phyloP scores from a whole-genome alignment of 2,797 vertebrate species.

The Caiman crocodilus region DNA sequence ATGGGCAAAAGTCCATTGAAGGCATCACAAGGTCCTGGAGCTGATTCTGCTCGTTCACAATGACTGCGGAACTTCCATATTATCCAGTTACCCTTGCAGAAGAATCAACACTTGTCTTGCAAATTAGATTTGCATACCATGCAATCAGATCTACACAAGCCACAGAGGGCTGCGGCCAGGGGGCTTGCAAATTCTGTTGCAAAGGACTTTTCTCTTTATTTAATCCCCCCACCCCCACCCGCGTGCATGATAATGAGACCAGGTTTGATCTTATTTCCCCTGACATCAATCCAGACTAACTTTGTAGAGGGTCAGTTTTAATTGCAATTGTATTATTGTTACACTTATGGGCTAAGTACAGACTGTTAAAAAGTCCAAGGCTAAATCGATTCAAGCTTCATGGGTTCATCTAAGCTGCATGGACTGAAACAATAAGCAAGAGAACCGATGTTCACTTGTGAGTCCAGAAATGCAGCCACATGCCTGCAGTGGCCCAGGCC shows the following conservation, averaged over 20 bases:
- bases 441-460: too few relatives aligned
- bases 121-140: neutral
- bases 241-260: neutral
- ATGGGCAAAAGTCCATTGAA: constrained; percentile 11
- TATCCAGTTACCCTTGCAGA: neutral
- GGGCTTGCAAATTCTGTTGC: neutral
- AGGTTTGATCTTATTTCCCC: neutral
- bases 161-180: neutral
- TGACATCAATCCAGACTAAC: neutral
- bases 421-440: too few relatives aligned
- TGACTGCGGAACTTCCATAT: neutral
- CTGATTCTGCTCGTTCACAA: neutral
- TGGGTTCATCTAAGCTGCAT: too few relatives aligned
- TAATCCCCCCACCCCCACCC: neutral
- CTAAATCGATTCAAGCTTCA: too few relatives aligned
- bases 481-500: too few relatives aligned
- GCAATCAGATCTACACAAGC: neutral
- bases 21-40: neutral
- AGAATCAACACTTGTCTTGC: neutral
- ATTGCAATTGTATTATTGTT: too few relatives aligned
- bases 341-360: too few relatives aligned
- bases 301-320: too few relatives aligned
- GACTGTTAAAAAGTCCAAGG: too few relatives aligned
- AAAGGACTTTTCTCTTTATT: neutral
- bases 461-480: too few relatives aligned